Evolutionary conservation across 2,797 vertebrate genomes (phyloP), one percentile per base, ranked within the genome.

Genomic region (Acipenser transmontanus): DNA sequence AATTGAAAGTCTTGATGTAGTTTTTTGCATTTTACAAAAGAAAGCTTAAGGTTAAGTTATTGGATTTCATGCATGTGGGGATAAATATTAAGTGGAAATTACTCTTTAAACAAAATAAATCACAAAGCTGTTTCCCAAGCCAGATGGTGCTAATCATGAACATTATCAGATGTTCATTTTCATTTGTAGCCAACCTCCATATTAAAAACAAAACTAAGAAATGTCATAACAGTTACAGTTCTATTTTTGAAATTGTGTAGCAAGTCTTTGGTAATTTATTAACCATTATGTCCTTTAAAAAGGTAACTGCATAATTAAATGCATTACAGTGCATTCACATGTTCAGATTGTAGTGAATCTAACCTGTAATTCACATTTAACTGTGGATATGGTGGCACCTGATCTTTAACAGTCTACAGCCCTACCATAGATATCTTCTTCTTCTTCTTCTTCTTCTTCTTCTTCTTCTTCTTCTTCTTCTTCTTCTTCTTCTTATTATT

Each of bases 1-100:
- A 49, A 34, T 65, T 66, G 64, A 64, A 56, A 62, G 65, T 61
- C 51, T 68, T 61, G 51, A 70, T 64, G 54, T 64, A 50, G 64
- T 56, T 63, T 51, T 60, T 20, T 12, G 5, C 47, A 3, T 47
- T 20, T 20, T 57, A 67, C 2, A 47, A 13, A 57, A 12, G 34
- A 59, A 34, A 6, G 13, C 11, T 5, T 34, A 20, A 6, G 49
- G 48, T 47, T 5, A 20, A 17, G 54, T 11, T 13, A 11, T 17
- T 34, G 48, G 17, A 14, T 63, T 13, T 11, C 12, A 63, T 17
- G 47, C 13, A n/a, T 14, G 49, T 63, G 12, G 54, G 7, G 54
- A 11, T 57, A 7, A 57, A 57, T 13, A 57, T 57, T 11, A 57
- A n/a, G 11, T n/a, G 54, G 54, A 57, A 57, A 57, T n/a, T 34